phyloP scores from a whole-genome alignment of 53 echinoderm and acorn worm species.

The Paracentrotus lividus region DNA sequence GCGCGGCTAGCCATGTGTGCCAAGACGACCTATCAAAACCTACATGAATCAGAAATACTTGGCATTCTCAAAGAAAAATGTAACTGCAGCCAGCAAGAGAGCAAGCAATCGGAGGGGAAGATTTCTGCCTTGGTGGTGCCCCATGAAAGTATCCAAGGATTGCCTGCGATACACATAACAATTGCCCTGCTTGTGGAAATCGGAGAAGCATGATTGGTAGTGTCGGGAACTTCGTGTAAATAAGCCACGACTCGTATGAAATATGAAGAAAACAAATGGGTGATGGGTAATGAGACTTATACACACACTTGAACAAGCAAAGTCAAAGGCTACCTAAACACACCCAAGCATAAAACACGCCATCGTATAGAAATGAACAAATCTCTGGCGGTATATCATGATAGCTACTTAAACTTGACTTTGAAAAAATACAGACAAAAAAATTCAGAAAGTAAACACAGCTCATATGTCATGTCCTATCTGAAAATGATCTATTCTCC shows the following conservation, averaged over 20 bases:
- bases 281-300: conserved; percentile 28
- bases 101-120: too few relatives aligned
- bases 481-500: background rate
- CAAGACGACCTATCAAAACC: conserved; percentile 38
- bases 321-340: conserved; percentile 49
- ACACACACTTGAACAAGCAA: conserved; percentile 56
- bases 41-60: conserved; percentile 69
- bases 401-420: conserved; percentile 48
- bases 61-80: conserved; percentile 67
- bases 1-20: conserved; percentile 19
- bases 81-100: conserved; percentile 53
- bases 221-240: conserved; percentile 57
- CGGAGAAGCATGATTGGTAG: conserved; percentile 57
- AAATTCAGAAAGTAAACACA: conserved; percentile 24
- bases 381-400: conserved; percentile 51
- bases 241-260: conserved; percentile 51
- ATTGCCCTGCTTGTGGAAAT: conserved; percentile 21
- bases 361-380: background rate
- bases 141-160: conserved; percentile 22
- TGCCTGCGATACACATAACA: conserved; percentile 55
- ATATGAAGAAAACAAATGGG: conserved; percentile 67
- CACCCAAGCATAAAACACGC: conserved; percentile 38
- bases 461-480: background rate
- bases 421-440: conserved; percentile 2
- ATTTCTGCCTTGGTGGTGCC: conserved; percentile 46